Base-by-base conservation (phyloP, 2,113 vertebrate genomes). In the Nibea coibor region DNA sequence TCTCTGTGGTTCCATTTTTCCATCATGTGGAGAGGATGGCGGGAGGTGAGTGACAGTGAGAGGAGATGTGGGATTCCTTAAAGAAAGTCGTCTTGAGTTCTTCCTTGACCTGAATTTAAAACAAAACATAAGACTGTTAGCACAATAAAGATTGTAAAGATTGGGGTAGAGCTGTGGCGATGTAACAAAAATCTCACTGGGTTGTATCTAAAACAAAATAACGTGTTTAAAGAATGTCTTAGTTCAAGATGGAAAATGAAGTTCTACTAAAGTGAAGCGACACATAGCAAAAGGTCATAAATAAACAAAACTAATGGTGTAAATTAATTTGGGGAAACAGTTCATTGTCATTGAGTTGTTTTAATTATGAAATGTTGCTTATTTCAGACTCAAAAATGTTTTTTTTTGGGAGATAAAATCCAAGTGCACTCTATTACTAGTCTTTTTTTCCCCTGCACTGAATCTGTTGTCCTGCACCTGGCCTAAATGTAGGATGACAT, bases 51-150 rank as follows among this genome's bases (percentile, higher is more conserved):
- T 54, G 68, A 39, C 7, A 10, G 43, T 43, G 64, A 71, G 82
- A 68, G 43, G 51, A 67, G 66, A 73, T 15, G 20, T 80, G 84
- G 19, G 35, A 20, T 39, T 75, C 74, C 48, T 88, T 75, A 84
- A 58, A 11, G 69, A 69, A 69, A 59, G 51, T 10, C 0, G 51
- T 14, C 50, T 82, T 48, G 54, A 85, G 54, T 12, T 67, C 61
- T 72, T 87, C 43, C 54, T 72, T 0, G 59, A 84, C 54, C 90
- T 92, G 65, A 72, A 72, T 22, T n/a, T 50, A 59, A 69, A 48
- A 35, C 50, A 7, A 39, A 17, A 61, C 12, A 51, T 1, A 31
- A 56, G 42, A 58, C 24, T 28, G 15, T 35, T 10, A 63, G 26
- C 4, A 39, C 24, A 45, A 54, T 17, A 4, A 59, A 12, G 15